These are phyloP conservation scores for Phaethon lepturus DNA, from an alignment of 2,113 vertebrate genomes.

Conservation along the genomic window DNA sequence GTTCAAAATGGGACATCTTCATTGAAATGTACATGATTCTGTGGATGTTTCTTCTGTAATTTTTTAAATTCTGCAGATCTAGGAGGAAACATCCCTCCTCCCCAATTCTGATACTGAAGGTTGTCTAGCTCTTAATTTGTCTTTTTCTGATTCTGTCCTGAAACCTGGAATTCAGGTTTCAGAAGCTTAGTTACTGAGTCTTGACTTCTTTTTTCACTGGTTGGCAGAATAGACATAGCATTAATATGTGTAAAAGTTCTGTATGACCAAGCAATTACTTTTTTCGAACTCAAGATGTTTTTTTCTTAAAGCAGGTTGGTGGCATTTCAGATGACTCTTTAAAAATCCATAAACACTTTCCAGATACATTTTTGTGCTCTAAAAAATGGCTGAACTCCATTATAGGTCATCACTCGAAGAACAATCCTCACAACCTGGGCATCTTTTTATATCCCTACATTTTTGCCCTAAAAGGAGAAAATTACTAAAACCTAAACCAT, in stretches of 20 bases:
- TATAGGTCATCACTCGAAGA: not conserved
- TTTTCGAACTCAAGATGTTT: not conserved
- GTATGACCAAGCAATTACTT: not conserved
- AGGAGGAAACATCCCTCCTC: not conserved
- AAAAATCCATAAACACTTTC: not conserved
- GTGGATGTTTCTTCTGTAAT: not conserved
- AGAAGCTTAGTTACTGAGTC: not conserved
- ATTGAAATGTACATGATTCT: not conserved
- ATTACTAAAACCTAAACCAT: not conserved
- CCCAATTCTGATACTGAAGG: not conserved
- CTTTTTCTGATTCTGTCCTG: not conserved
- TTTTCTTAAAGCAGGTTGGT: not conserved
- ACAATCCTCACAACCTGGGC: not conserved
- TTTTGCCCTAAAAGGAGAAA: not conserved
- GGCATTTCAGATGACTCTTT: not conserved
- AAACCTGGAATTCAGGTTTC: not conserved
- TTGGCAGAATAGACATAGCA: not conserved
- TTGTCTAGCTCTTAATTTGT: not conserved
- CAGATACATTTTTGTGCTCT: not conserved
- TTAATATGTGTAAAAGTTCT: fast-evolving
- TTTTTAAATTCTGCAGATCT: not conserved
- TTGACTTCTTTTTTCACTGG: not conserved
- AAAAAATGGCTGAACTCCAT: not conserved
- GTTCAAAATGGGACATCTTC: not conserved
- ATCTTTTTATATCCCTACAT: not conserved